Base-by-base conservation (phyloP, 1,140 invertebrate species). In the Drosophila kikkawai region DNA sequence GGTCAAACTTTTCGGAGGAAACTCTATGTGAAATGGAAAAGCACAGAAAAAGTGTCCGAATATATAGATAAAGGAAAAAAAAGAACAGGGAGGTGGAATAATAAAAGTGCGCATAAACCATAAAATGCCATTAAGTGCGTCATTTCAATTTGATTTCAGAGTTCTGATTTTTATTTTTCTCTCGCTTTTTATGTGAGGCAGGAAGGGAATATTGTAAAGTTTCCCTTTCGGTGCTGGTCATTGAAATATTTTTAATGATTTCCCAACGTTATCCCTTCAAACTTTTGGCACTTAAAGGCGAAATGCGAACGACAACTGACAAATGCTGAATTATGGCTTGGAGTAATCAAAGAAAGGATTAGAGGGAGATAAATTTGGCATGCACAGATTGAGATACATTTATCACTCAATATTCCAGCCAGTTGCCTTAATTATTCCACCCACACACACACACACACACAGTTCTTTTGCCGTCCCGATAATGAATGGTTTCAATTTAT, bases 61-160 rank as follows among this genome's bases (percentile, higher is more conserved):
- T 44, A 19, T 37, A 53, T 9, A 34, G 22, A 22, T 22, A 37
- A 11, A 44, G 42, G 29, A 11, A 1, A 8, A 36, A 53, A 53
- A 8, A 13, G 26, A 15, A 5, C 51, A 9, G 34, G 51, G 70
- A 76, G 78, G 66, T 68, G 60, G 81, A 81, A 82, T 61, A 82
- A 80, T 79, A 87, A 83, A 88, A 88, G 41, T 80, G 76, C 68
- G 71, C 84, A 87, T 90, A 90, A 87, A 75, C 84, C 84, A 87
- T 87, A 87, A 78, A 87, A 87, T 80, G 73, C 80, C 80, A 87
- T 87, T 88, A 88, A 87, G 77, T 87, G 85, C 84, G 84, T 81
- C 85, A 85, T 90, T 88, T 90, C 84, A 90, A 85, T 90, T 85
- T 91, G 86, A 85, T 90, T 85, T 80, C 56, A 65, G 64, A 69